phyloP scores from a whole-genome alignment of 2,797 vertebrate genomes.

The Garrulus glandarius region DNA sequence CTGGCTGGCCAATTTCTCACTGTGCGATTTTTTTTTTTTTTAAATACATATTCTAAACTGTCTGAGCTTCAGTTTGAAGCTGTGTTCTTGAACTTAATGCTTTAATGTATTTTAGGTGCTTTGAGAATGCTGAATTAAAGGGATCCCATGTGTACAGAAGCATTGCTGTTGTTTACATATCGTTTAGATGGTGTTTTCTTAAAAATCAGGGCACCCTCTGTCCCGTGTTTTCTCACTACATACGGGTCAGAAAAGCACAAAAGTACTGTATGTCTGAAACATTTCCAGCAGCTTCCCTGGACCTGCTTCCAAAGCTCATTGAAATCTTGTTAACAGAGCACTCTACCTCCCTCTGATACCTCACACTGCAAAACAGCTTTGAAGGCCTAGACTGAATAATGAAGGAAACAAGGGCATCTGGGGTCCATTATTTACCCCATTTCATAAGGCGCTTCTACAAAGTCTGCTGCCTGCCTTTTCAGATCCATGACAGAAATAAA shows the following conservation, averaged over 20 bases:
- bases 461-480: constrained; percentile 63
- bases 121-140: neutral
- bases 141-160: neutral
- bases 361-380: constrained; percentile 53
- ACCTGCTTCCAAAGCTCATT: constrained; percentile 65
- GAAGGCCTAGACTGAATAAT: constrained; percentile 61
- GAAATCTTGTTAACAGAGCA: constrained; percentile 60
- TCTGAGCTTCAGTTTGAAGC: neutral
- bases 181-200: neutral
- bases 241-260: constrained; percentile 39
- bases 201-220: constrained; percentile 9
- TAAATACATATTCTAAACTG: neutral
- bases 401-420: constrained; percentile 61
- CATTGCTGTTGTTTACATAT: neutral
- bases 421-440: constrained; percentile 62
- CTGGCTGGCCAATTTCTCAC: neutral
- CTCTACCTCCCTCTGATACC: constrained; percentile 62
- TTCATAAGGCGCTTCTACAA: constrained; percentile 57
- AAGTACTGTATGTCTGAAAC: constrained; percentile 40
- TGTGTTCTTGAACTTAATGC: neutral
- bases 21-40: neutral
- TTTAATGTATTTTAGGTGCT: neutral
- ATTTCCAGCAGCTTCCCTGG: constrained; percentile 57
- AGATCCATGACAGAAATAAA: constrained; percentile 66
- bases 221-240: neutral